Evolutionary conservation across 2,113 vertebrate species (phyloP).

Genomic region (Hiodon alosoides): DNA sequence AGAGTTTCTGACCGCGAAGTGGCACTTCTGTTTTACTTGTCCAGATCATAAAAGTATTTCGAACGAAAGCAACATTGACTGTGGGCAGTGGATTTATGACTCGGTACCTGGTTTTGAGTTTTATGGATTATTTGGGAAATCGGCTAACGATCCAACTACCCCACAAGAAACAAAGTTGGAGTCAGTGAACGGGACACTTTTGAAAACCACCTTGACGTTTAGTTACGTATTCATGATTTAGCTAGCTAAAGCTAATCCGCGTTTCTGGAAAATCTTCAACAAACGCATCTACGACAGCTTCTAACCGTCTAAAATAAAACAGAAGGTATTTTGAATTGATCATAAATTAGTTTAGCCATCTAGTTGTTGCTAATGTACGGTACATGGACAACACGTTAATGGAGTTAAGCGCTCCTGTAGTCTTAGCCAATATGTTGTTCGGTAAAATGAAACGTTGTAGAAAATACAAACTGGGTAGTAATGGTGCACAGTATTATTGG

Average conservation of each 20-base stretch:
- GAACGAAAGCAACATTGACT: background rate
- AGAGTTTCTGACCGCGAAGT: background rate
- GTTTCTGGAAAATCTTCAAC: background rate
- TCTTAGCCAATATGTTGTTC: no score
- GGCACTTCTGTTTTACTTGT: background rate
- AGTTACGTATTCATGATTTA: background rate
- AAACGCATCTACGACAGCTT: background rate
- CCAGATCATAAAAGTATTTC: background rate
- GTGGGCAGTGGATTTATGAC: background rate
- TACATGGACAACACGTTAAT: no score
- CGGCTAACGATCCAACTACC: background rate
- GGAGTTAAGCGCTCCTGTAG: no score
- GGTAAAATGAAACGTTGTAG: no score
- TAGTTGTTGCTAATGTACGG: no score
- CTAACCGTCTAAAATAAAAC: background rate
- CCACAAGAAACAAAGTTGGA: background rate
- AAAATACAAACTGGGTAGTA: no score
- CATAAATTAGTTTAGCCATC: no score
- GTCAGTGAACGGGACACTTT: background rate
- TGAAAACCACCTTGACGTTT: constrained; percentile 1
- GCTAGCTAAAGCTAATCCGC: background rate
- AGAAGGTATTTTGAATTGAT: background rate
- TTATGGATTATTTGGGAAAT: background rate
- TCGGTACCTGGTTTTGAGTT: background rate
- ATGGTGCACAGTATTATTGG: no score